Evolutionary conservation across 2,797 vertebrate species (phyloP).

Genomic region (Pseudomugil gertrudae): DNA sequence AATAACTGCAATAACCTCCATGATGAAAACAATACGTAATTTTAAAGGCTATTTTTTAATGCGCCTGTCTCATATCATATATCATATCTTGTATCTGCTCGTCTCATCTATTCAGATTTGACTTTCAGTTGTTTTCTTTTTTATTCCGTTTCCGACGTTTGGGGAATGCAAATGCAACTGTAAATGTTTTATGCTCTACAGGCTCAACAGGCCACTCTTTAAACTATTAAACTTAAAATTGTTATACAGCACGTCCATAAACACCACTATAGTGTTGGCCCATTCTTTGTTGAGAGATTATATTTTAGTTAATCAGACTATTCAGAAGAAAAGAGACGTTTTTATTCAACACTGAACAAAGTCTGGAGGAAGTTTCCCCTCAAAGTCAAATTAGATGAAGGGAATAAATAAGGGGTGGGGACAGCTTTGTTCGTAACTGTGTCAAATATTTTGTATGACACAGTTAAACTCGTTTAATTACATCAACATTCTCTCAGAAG

Average conservation of each 20-base stretch:
- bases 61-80: not conserved
- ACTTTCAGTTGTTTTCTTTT: not conserved
- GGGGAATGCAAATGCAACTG: not conserved
- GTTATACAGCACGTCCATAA: not conserved
- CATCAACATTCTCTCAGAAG: not conserved
- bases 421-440: not conserved
- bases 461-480: too few species aligned
- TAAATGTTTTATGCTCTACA: not conserved
- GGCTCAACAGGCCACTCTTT: not conserved
- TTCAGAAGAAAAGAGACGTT: not conserved
- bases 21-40: conserved; percentile 41
- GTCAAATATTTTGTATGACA: not conserved
- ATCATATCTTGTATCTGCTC: too few species aligned
- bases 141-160: not conserved
- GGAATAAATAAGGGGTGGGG: too few species aligned
- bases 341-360: too few species aligned
- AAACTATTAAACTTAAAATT: not conserved
- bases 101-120: not conserved
- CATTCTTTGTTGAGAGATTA: not conserved
- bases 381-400: too few species aligned
- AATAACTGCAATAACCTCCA: conserved; percentile 52
- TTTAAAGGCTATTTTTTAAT: conserved; percentile 36
- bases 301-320: conserved; percentile 15
- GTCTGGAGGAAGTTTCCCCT: too few species aligned
- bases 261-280: not conserved